Percentiles rank a stretch among this genome's conserved stretches.
These are phyloP conservation scores for Triplophysa rosa DNA, from an alignment of 2,113 vertebrate genomes.

Conservation along the genomic window DNA sequence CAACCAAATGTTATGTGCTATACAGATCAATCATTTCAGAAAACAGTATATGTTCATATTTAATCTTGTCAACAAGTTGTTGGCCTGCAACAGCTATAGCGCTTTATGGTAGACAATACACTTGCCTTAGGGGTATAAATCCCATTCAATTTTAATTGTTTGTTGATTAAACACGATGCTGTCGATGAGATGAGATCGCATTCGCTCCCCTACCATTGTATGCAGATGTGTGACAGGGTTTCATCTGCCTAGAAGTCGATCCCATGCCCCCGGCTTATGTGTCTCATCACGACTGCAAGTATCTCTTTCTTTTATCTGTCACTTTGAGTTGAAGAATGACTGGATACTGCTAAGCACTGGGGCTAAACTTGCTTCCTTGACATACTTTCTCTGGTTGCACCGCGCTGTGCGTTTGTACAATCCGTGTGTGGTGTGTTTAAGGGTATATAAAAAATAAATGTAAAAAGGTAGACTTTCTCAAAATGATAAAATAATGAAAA, in stretches of 20 bases:
- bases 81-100: slow-evolving; percentile 22
- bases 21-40: slow-evolving; percentile 38
- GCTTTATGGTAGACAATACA: slow-evolving; percentile 4
- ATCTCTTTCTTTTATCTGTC: slow-evolving; percentile 41
- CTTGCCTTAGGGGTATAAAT: slow-evolving; percentile 28
- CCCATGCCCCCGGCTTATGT: slow-evolving; percentile 44
- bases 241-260: slow-evolving; percentile 49
- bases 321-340: slow-evolving; percentile 28
- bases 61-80: neutral
- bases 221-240: slow-evolving; percentile 53
- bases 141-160: slow-evolving; percentile 30
- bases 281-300: slow-evolving; percentile 38
- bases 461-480: neutral
- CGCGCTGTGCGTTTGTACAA: neutral
- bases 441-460: neutral
- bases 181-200: slow-evolving; percentile 44
- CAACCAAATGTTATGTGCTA: slow-evolving; percentile 1
- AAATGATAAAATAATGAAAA: neutral
- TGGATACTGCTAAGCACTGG: slow-evolving; percentile 19
- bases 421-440: neutral
- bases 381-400: slow-evolving; percentile 34
- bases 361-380: slow-evolving; percentile 10
- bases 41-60: slow-evolving; percentile 12
- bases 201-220: slow-evolving; percentile 41
- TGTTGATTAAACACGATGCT: slow-evolving; percentile 43